Base-by-base conservation (phyloP, 2,113 vertebrate genomes). In the Ictidomys tridecemlineatus region DNA sequence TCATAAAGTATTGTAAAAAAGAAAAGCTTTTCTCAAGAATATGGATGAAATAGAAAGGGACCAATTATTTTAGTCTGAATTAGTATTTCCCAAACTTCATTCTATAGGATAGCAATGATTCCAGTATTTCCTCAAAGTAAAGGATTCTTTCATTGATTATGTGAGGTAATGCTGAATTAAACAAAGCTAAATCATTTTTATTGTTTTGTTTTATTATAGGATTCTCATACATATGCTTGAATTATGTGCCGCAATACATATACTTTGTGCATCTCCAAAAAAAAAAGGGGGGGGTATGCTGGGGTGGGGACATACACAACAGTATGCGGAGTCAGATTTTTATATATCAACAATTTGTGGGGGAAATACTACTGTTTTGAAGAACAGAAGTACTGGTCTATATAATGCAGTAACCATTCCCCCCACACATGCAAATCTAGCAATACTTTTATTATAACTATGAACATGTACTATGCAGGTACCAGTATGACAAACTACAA, bases 41-140 rank as follows among this genome's bases (percentile, higher is more conserved):
- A 89, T 9, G 22, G 12, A 74, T 86, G 45, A 95, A 95, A 95
- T 2, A 93, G 45, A 89, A 72, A 67, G 18, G 85, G 28, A 83
- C 1, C 42, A 45, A 16, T 69, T 69, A 26, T 69, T 45, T 69
- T 13, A 69, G 13, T 69, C 67, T 83, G 89, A 34, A 73, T 79
- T 34, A 93, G 61, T 79, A 88, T 82, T 94, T 91, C 80, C 45
- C 85, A 87, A 96, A 91, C 30, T 87, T 16, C 92, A 14, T 91
- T 80, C 17, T n/a, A 93, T 0, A 87, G 65, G 20, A 9, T 48
- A 95, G 24, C 22, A 63, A 45, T 65, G 77, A 73, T 84, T 89
- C 26, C n/a, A 61, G 20, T 61, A 61, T 24, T 61, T 61, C 58
- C 58, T 61, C 22, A 61, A 34, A 89, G 78, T 86, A 92, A 87